A percentile compares a stretch with the other conserved stretches of the same genome.
phyloP scores from a whole-genome alignment of 2,113 vertebrate genomes.

The Crotalus helleri region DNA sequence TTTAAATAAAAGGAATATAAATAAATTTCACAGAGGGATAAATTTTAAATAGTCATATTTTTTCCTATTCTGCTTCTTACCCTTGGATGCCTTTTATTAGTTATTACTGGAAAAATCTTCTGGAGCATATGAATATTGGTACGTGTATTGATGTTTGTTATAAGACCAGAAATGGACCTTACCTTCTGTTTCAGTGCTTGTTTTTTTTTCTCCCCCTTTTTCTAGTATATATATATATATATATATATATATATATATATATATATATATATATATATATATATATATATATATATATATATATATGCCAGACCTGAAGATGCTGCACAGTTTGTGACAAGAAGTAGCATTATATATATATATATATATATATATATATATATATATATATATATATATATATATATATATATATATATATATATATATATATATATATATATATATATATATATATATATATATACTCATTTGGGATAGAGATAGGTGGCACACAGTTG shows the following conservation, averaged over 20 bases:
- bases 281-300: neutral
- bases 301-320: neutral
- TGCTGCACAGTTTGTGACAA: neutral
- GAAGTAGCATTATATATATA: neutral
- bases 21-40: neutral
- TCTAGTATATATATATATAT: neutral
- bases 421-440: too few species aligned
- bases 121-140: neutral
- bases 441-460: too few species aligned
- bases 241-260: neutral
- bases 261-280: neutral
- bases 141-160: neutral
- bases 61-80: neutral
- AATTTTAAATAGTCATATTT: neutral
- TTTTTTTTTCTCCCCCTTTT: neutral
- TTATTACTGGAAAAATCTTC: neutral
- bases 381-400: too few species aligned
- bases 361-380: too few species aligned
- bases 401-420: neutral
- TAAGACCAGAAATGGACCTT: neutral
- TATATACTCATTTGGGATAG: neutral
- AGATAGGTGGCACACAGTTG: neutral
- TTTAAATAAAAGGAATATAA: neutral
- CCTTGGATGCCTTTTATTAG: neutral
- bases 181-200: neutral